These are phyloP conservation scores for Kuschelorhynchus macadamiae DNA, from an alignment of 2,888 invertebrate genomes.

Conservation along the genomic window DNA sequence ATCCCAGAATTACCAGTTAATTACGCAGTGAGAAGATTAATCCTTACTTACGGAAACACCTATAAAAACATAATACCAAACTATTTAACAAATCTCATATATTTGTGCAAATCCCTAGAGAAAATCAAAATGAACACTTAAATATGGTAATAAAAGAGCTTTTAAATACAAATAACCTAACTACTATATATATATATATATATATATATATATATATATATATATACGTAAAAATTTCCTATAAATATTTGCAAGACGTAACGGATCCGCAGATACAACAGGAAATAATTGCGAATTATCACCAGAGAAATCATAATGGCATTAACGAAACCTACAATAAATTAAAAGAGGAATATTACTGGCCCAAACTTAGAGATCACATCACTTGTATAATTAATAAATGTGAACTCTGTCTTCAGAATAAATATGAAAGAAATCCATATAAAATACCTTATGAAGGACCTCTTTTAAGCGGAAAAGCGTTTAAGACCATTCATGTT, in stretches of 20 bases:
- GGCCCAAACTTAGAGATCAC: slow-evolving; percentile 1
- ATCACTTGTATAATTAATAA: slow-evolving; percentile 35
- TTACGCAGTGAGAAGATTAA: slow-evolving; percentile 23
- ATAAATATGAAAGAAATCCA: slow-evolving; percentile 48
- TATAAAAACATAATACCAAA: slow-evolving; percentile 23
- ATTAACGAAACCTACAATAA: slow-evolving; percentile 1
- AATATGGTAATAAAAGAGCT: slow-evolving; percentile 10
- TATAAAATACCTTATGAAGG: slow-evolving; percentile 17
- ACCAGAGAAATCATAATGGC: background rate
- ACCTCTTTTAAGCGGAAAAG: background rate
- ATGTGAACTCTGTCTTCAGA: slow-evolving; percentile 42
- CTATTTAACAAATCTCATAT: slow-evolving; percentile 41
- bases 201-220: too few species aligned
- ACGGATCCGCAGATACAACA: background rate
- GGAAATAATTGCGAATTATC: background rate
- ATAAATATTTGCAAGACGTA: too few species aligned
- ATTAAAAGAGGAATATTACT: slow-evolving; percentile 6
- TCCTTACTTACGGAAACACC: slow-evolving; percentile 28
- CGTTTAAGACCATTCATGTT: background rate
- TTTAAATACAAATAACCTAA: too few species aligned
- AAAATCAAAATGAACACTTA: slow-evolving; percentile 29
- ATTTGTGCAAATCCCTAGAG: slow-evolving; percentile 18
- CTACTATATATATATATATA: too few species aligned
- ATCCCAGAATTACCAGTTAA: slow-evolving; percentile 45
- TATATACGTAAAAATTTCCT: too few species aligned